These are phyloP conservation scores for Puma concolor DNA, from an alignment of 2,113 vertebrate species.

Conservation along the genomic window DNA sequence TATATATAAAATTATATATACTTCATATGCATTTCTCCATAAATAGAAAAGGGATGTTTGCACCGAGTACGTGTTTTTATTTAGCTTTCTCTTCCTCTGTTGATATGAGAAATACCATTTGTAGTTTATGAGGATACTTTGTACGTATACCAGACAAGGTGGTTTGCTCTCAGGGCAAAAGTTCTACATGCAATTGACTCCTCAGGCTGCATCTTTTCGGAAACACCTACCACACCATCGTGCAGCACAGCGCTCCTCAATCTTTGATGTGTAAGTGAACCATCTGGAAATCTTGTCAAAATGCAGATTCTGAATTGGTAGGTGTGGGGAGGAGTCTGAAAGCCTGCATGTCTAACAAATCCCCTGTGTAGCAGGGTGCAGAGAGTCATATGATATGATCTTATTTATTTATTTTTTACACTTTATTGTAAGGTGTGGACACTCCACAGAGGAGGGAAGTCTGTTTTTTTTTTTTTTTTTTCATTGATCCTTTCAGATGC, in stretches of 20 bases:
- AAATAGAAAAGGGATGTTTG: slow-evolving; percentile 30
- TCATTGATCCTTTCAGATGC: background rate
- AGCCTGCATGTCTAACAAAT: background rate
- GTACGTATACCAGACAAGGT: background rate
- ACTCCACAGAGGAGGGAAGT: background rate
- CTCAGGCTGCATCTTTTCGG: background rate
- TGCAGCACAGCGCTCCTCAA: background rate
- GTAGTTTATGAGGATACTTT: background rate
- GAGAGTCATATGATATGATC: background rate
- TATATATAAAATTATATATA: background rate
- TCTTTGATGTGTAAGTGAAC: background rate
- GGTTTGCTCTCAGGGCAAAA: background rate
- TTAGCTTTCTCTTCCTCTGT: background rate
- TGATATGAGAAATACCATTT: background rate
- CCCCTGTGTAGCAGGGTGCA: background rate
- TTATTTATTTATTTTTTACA: background rate
- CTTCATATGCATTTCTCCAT: slow-evolving; percentile 8
- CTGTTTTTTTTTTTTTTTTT: background rate
- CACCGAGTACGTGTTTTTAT: background rate
- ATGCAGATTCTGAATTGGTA: slow-evolving; percentile 13
- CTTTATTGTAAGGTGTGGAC: background rate
- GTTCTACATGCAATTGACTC: rapidly evolving
- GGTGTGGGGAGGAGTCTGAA: background rate
- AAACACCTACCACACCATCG: background rate
- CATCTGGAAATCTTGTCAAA: slow-evolving; percentile 14